Conservation (phyloP, 2,797 vertebrate species). For the Antennarius maculatus region DNA sequence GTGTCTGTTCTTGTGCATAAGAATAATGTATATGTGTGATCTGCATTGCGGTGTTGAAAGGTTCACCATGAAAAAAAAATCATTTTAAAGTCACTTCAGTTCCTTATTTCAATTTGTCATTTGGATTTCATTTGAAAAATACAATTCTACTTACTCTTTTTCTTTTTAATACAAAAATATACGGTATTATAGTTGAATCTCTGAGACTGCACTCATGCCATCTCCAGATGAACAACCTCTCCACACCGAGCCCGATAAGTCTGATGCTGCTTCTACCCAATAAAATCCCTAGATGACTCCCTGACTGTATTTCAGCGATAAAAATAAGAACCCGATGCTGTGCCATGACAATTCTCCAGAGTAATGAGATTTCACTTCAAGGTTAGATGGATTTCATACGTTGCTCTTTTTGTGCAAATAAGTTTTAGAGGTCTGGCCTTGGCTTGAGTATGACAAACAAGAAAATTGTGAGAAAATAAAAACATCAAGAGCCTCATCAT, state of each 20-base stretch:
- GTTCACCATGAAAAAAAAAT: neutral
- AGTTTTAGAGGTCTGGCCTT: conserved; percentile 26
- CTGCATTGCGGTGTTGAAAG: neutral
- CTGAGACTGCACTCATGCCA: conserved; percentile 11
- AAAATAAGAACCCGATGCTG: conserved; percentile 55
- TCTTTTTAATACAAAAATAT: neutral
- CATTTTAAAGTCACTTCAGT: neutral
- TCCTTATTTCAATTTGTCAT: no score
- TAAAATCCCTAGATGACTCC: conserved; percentile 47
- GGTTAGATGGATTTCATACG: conserved; percentile 66
- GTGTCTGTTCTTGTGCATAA: neutral
- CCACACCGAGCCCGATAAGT: conserved; percentile 36
- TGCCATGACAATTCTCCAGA: conserved; percentile 58
- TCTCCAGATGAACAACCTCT: conserved; percentile 35
- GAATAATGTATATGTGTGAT: neutral
- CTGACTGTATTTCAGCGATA: conserved; percentile 57
- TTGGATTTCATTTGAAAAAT: neutral
- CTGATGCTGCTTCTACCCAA: conserved; percentile 53
- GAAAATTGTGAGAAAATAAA: conserved; percentile 28
- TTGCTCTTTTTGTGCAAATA: conserved; percentile 53
- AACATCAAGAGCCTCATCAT: conserved; percentile 17
- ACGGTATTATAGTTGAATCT: conserved; percentile 11
- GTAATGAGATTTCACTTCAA: conserved; percentile 72
- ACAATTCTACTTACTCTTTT: neutral
- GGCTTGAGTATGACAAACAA: conserved; percentile 36